phyloP scores from a whole-genome alignment of 2,888 invertebrate genomes.

The Scaptomyza tumidula region DNA sequence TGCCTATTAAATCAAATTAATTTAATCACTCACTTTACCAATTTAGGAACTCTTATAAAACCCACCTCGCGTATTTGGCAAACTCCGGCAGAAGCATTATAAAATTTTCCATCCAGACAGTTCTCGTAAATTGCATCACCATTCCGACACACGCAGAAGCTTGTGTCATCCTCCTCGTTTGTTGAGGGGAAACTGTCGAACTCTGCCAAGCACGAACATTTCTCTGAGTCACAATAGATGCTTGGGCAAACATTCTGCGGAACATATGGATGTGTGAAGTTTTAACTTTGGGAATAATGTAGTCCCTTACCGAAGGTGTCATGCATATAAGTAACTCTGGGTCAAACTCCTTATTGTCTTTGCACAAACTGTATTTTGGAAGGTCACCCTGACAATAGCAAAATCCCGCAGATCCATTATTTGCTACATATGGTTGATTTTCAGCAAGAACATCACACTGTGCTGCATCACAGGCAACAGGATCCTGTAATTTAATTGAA shows the following conservation, averaged over 20 bases:
- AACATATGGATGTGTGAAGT: background rate
- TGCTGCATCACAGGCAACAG: constrained; percentile 30
- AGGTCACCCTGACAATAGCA: constrained; percentile 66
- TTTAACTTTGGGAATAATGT: background rate
- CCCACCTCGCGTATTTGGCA: constrained; percentile 52
- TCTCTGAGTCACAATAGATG: constrained; percentile 23
- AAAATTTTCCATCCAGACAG: constrained; percentile 30
- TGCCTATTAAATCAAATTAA: constrained; percentile 28
- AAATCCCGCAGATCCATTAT: constrained; percentile 57
- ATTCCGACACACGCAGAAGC: constrained; percentile 37
- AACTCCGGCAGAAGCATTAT: background rate
- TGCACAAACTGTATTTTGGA: constrained; percentile 31
- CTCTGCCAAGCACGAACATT: constrained; percentile 17
- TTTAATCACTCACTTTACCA: background rate
- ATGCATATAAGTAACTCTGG: background rate
- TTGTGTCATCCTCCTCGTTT: constrained; percentile 21
- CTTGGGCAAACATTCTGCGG: constrained; percentile 12
- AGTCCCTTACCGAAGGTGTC: constrained; percentile 11
- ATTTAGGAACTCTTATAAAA: background rate
- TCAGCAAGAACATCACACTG: constrained; percentile 29
- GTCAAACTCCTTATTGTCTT: constrained; percentile 11
- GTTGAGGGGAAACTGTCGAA: constrained; percentile 20
- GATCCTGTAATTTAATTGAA: constrained; percentile 10
- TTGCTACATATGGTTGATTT: constrained; percentile 15
- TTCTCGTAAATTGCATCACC: constrained; percentile 19